Evolutionary conservation across 1,140 invertebrate species (phyloP).

Genomic region (Brachionus calyciflorus): DNA sequence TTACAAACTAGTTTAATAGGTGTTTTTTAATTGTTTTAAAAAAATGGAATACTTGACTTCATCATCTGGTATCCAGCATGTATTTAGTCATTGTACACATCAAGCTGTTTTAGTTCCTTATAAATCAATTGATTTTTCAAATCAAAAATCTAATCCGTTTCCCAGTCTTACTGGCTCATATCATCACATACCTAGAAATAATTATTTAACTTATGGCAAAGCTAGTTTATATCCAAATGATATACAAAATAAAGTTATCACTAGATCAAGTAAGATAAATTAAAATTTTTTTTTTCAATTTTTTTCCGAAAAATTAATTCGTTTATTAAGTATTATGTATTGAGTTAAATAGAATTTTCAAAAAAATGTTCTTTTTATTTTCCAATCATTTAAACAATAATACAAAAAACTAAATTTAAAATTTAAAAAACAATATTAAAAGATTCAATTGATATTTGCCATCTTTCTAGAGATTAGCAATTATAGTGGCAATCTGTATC

Average conservation of each 20-base stretch:
- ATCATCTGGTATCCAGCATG: constrained; percentile 16
- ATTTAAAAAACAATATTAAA: too few species aligned
- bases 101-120: constrained; percentile 18
- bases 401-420: too few species aligned
- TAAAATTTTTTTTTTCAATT: too few species aligned
- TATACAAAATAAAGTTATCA: not conserved
- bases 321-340: too few species aligned
- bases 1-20: too few species aligned
- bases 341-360: too few species aligned
- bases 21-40: not conserved
- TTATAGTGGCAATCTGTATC: too few species aligned
- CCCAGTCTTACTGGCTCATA: constrained; percentile 29
- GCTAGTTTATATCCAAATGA: constrained; percentile 3
- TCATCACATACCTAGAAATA: constrained; percentile 31
- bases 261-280: constrained; percentile 16
- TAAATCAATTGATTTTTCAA: constrained; percentile 23
- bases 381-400: too few species aligned
- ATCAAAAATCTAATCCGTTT: not conserved
- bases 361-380: too few species aligned
- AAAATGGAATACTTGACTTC: constrained; percentile 43
- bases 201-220: constrained; percentile 1
- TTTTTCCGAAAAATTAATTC: too few species aligned
- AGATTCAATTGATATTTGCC: too few species aligned
- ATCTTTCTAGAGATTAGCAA: too few species aligned
- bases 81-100: constrained; percentile 9